These are phyloP conservation scores for Villa cingulata DNA, from an alignment of 2,888 invertebrate genomes.

Conservation along the genomic window DNA sequence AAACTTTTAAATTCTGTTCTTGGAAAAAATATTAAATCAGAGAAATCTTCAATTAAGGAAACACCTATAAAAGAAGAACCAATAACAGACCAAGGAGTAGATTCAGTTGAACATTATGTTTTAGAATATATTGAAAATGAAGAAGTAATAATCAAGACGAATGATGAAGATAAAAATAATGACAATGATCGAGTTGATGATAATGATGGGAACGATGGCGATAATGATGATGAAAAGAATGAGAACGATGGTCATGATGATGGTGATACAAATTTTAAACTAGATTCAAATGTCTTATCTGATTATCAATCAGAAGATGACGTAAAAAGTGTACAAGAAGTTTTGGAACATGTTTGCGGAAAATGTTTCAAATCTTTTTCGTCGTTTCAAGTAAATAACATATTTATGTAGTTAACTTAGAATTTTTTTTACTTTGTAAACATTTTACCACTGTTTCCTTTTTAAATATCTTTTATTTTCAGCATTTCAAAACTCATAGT, in stretches of 20 bases:
- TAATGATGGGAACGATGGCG: background rate
- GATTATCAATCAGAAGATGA: background rate
- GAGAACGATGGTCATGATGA: conserved; percentile 8
- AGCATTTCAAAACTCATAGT: conserved; percentile 27
- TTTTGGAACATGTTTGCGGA: conserved; percentile 34
- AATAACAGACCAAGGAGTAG: background rate
- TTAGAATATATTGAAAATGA: background rate
- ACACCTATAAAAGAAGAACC: background rate
- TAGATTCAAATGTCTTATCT: conserved; percentile 17
- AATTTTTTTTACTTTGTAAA: too few species aligned
- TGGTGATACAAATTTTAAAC: background rate
- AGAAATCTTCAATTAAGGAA: background rate
- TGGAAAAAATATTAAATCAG: background rate
- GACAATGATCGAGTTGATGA: background rate
- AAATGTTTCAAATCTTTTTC: conserved; percentile 32
- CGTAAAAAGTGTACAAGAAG: conserved; percentile 19
- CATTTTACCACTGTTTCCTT: background rate
- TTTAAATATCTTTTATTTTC: conserved; percentile 5
- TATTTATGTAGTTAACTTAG: too few species aligned
- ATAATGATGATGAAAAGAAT: conserved; percentile 4
- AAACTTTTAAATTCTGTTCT: background rate
- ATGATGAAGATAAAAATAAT: background rate
- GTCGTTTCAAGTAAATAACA: conserved; percentile 21
- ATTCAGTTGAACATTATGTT: background rate
- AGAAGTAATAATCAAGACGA: too few species aligned